phyloP scores from a whole-genome alignment of 2,797 vertebrate genomes.

The Phrynocephalus vlangalii region DNA sequence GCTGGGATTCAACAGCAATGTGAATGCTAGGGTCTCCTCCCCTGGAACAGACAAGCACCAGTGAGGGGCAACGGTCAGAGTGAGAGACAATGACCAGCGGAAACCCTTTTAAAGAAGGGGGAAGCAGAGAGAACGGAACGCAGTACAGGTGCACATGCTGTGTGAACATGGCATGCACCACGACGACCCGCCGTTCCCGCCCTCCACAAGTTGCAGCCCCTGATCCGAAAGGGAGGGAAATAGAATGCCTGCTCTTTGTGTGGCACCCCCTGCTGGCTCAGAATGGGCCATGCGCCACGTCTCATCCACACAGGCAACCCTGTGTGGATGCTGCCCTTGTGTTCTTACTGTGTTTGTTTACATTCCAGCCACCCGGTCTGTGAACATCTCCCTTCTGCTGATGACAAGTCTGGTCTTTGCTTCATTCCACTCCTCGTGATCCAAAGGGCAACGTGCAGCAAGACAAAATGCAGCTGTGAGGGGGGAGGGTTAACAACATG shows the following conservation, averaged over 20 bases:
- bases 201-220: too few relatives aligned
- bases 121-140: too few relatives aligned
- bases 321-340: background rate
- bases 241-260: background rate
- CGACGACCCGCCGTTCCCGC: too few relatives aligned
- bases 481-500: background rate
- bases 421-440: constrained; percentile 30
- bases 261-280: background rate
- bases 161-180: too few relatives aligned
- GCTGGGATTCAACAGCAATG: background rate
- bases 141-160: too few relatives aligned
- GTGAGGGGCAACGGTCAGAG: background rate
- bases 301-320: background rate
- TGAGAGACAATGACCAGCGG: background rate
- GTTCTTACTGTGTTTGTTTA: constrained; percentile 18
- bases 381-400: constrained; percentile 48
- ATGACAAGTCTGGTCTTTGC: constrained; percentile 43
- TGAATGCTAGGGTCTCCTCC: too few relatives aligned
- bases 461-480: background rate
- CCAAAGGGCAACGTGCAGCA: background rate
- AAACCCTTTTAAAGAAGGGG: background rate
- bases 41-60: background rate
- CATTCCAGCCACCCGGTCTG: constrained; percentile 39
- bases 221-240: too few relatives aligned
- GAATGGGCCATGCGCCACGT: too few relatives aligned